These are phyloP conservation scores for Zaprionus gabonicus DNA, from an alignment of 1,140 invertebrate species.

Conservation along the genomic window DNA sequence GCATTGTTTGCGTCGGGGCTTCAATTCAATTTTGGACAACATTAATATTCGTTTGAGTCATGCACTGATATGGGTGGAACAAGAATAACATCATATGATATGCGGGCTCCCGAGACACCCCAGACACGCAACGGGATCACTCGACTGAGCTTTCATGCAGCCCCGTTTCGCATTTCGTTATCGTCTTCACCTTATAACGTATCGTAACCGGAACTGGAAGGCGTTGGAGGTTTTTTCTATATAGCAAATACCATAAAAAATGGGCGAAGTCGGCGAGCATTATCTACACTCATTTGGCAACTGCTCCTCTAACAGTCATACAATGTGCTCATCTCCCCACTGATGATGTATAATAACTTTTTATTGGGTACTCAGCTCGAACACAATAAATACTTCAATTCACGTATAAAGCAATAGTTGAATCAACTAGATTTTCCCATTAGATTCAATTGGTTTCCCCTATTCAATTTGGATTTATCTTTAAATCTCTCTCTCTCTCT, in stretches of 20 bases:
- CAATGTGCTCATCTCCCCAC: neutral
- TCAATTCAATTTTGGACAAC: slow-evolving; percentile 27
- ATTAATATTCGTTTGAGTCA: slow-evolving; percentile 56
- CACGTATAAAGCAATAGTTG: neutral
- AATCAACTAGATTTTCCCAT: neutral
- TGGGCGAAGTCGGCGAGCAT: neutral
- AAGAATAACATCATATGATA: slow-evolving; percentile 20
- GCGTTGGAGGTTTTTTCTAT: neutral
- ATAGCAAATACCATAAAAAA: neutral
- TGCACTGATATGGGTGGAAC: slow-evolving; percentile 27
- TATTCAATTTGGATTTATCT: neutral
- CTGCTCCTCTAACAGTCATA: neutral
- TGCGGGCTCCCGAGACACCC: slow-evolving; percentile 39
- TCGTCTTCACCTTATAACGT: neutral
- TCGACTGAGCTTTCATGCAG: slow-evolving; percentile 20
- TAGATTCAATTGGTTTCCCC: neutral
- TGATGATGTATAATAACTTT: neutral
- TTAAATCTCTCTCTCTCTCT: neutral
- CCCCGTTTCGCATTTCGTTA: slow-evolving; percentile 3
- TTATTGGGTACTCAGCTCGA: neutral
- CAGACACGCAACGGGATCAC: slow-evolving; percentile 14
- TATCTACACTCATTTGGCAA: neutral
- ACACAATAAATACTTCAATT: neutral
- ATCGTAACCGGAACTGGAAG: neutral
- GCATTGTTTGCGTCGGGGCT: slow-evolving; percentile 23